Conservation (phyloP, 1,140 invertebrate species). For the Chelonus insularis region DNA sequence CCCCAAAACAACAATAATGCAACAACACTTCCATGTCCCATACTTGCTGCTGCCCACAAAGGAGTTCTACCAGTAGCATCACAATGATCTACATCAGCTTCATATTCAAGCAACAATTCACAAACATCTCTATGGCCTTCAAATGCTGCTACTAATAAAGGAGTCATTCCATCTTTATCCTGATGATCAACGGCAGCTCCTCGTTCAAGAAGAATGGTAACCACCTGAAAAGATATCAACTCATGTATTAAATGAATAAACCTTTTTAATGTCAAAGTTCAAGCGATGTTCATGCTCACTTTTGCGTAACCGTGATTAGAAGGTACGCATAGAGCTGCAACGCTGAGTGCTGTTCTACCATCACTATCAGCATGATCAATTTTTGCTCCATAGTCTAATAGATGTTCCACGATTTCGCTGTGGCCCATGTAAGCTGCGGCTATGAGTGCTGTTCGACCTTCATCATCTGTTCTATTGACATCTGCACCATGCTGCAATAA, state of each 20-base stretch:
- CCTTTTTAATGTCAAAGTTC: background rate
- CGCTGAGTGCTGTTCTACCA: slow-evolving; percentile 88
- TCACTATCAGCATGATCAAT: slow-evolving; percentile 89
- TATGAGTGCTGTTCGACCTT: slow-evolving; percentile 87
- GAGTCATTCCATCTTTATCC: slow-evolving; percentile 91
- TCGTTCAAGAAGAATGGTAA: slow-evolving; percentile 77
- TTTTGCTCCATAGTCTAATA: slow-evolving; percentile 83
- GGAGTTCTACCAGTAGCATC: slow-evolving; percentile 80
- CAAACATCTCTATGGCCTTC: slow-evolving; percentile 88
- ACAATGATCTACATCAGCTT: slow-evolving; percentile 83
- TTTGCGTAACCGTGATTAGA: slow-evolving; percentile 76
- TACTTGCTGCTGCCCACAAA: slow-evolving; percentile 81
- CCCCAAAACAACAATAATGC: slow-evolving; percentile 84
- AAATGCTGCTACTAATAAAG: slow-evolving; percentile 90
- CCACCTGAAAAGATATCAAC: slow-evolving; percentile 57
- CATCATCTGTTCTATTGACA: slow-evolving; percentile 82
- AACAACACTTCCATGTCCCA: slow-evolving; percentile 82
- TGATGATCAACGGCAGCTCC: slow-evolving; percentile 87
- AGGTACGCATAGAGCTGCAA: slow-evolving; percentile 88
- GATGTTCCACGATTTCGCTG: slow-evolving; percentile 85
- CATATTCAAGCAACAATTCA: slow-evolving; percentile 81
- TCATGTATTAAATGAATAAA: background rate
- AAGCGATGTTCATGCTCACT: slow-evolving; percentile 44
- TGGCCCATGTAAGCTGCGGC: slow-evolving; percentile 90
- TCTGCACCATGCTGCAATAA: slow-evolving; percentile 73